Base-by-base conservation (phyloP, 2,113 vertebrate genomes). In the Corythornis cristatus region DNA sequence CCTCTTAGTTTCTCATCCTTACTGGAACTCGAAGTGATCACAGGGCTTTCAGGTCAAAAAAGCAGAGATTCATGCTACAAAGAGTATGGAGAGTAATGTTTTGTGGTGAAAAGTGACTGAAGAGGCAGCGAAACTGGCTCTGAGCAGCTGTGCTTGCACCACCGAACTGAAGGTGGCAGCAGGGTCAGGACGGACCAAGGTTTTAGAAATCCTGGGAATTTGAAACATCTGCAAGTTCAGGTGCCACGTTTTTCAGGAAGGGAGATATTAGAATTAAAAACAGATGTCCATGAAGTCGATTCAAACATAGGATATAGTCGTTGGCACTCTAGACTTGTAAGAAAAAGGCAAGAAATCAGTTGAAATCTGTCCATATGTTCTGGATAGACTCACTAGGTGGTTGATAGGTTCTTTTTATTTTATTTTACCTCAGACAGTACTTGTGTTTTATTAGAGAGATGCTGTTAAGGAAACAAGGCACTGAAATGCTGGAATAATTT, bases 121-220 rank as follows among this genome's bases (percentile, higher is more conserved):
- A n/a, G 56, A 79, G n/a, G 26, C 61, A 60, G 33, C 60, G 81
- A 75, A n/a, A 68, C 71, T 72, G 1, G 1, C 20, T 56, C n/a
- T 82, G 40, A 10, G 40, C 22, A 79, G 68, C 26, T 86, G 90
- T 60, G 66, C 40, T 67, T 42, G 54, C 84, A 42, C 25, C 43
- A 72, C 28, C 46, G 71, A 93, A 76, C 96, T 87, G 78, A 62
- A 96, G 94, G 46, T 93, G 93, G 94, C 95, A 96, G 84, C 84
- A 94, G 23, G 46, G 90, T 73, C 88, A 70, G 50, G 16, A 15
- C 26, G 51, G 67, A 62, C 48, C 28, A 22, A 75, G 31, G 35
- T 71, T 67, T 73, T 48, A n/a, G 45, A 83, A 76, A 31, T 50
- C 28, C 17, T 3, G 37, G 33, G 70, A 77, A 83, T 71, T 71